These are phyloP conservation scores for Bombus pascuorum DNA, from an alignment of 1,140 invertebrate species.

Conservation along the genomic window DNA sequence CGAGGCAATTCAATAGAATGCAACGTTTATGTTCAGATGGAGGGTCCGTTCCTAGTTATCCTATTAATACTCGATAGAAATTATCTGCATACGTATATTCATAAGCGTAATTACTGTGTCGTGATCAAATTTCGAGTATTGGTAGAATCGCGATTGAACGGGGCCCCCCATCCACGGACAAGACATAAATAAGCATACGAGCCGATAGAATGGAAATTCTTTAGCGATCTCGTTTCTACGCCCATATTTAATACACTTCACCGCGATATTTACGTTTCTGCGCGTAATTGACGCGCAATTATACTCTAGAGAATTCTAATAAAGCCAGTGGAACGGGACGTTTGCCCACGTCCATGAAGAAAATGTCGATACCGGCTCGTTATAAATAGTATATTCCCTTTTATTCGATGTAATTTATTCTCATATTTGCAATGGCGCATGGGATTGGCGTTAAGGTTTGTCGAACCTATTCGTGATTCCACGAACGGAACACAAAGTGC, in stretches of 20 bases:
- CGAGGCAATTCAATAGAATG: slow-evolving; percentile 1
- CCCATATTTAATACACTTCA: not conserved
- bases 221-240: not conserved
- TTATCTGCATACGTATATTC: slow-evolving; percentile 2
- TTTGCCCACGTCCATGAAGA: not conserved
- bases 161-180: no score
- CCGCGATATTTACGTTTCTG: slow-evolving; percentile 1
- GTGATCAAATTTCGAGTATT: not conserved
- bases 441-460: not conserved
- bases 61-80: slow-evolving; percentile 10
- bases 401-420: slow-evolving; percentile 17
- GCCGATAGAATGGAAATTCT: slow-evolving; percentile 1
- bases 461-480: slow-evolving; percentile 18
- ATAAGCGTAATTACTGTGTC: not conserved
- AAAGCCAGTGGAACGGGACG: not conserved
- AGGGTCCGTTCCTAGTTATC: not conserved
- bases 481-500: slow-evolving; percentile 22
- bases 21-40: not conserved
- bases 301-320: not conserved
- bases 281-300: slow-evolving; percentile 33
- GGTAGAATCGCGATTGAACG: not conserved
- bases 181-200: not conserved
- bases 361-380: not conserved
- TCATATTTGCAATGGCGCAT: slow-evolving; percentile 11
- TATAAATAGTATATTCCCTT: not conserved